Base-by-base conservation (phyloP, 1,140 invertebrate species). In the Temnothorax longispinosus region DNA sequence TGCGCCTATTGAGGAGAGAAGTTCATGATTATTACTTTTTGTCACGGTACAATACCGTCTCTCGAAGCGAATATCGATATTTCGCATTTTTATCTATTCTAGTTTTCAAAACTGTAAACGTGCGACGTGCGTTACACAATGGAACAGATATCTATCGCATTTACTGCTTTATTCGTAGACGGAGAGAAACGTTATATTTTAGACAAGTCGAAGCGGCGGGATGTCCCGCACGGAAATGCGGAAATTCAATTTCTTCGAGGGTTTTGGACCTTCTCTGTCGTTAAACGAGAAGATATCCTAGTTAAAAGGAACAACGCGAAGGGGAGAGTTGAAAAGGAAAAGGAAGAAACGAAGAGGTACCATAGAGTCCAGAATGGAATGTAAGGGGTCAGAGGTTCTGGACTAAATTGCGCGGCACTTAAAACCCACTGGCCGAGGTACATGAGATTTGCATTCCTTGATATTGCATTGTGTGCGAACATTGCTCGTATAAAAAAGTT, bases 401-500 rank as follows among this genome's bases (percentile, higher is more conserved):
- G 62, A 87, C 89, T 90, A 89, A 93, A 93, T 92, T 92, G 91
- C 90, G 77, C 86, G 87, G 72, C 89, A 93, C 90, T 93, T 92
- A 91, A 90, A 92, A 78, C 74, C 80, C 69, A 75, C 58, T 72
- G 87, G 74, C 86, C 84, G 21, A 6, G 47, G 84, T 84, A 93
- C 92, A 92, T 78, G 91, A 92, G 89, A 92, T 92, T 88, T 89
- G 91, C 91, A 93, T 93, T 91, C 88, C 91, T 71, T 67, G 76
- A 86, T 75, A 81, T 44, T 56, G 85, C 81, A 84, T 77, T 80
- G 81, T 86, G 76, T 85, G 85, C 85, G 52, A 84, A 60, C 77
- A 54, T 64, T 64, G 32, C 15, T 21, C 32, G 18, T 21, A 69
- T 52, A 62, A 38, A 75, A 62, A 38, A 41, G 50, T 64, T 56